Evolutionary conservation across 53 echinoderm and acorn worm species (phyloP), one percentile per base, ranked within the genome.

Genomic region (Luidia sarsii): DNA sequence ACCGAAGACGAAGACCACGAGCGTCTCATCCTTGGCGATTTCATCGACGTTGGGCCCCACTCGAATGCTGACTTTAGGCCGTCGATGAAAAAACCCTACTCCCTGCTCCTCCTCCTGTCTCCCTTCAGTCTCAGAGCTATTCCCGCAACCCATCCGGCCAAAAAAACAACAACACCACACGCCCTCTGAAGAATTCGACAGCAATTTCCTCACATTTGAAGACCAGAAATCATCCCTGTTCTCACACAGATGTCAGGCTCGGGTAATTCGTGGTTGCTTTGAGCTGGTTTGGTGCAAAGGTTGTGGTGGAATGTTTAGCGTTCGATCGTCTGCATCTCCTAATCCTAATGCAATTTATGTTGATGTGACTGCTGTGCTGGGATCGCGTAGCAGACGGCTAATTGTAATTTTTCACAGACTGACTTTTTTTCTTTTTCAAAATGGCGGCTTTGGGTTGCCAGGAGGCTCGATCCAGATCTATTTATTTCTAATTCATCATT

Each of bases 1-100:
- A 95, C 95, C 95, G 48, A 95, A 95, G 9, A 95, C 90, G 82
- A 92, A 95, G 19, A 95, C 95, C 82, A 95, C 65, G 19, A 86
- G 90, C 15, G 90, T 83, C 67, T 91, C 75, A 23, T 91, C 88
- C 41, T 73, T 77, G 35, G 75, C 39, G 19, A 80, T 30, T 23
- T 67, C 57, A 65, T 92, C 89, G 5, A 89, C 87, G 48, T 89
- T 85, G 45, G 82, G 80, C 33, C 94, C 94, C 7, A 95, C 71
- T 38, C 92, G 85, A 64, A 95, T 95, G 90, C 92, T 92, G 39
- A 95, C 95, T 83, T 92, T 92, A 25, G 95, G 95, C 68, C 89
- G 83, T 24, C 95, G 90, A 65, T 95, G 90, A 57, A 88, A 80
- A 71, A 87, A 83, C n/a, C n/a, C n/a, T n/a, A n/a, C n/a, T 51